These are phyloP conservation scores for Cabera pusaria DNA, from an alignment of 2,888 invertebrate genomes.

Conservation along the genomic window DNA sequence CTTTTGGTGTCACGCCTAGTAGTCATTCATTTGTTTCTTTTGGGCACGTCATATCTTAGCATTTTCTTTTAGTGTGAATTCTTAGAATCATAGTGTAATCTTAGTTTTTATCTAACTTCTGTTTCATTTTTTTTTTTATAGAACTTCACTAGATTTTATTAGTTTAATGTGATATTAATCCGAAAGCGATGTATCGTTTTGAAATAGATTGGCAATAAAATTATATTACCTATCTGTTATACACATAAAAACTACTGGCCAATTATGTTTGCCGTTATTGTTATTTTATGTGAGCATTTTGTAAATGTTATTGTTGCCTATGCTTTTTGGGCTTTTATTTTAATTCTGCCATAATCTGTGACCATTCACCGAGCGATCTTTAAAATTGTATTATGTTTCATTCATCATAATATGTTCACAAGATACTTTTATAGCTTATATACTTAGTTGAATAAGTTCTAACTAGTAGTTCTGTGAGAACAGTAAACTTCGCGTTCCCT, in stretches of 20 bases:
- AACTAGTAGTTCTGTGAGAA: no score
- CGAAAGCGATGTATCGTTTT: conserved; percentile 3
- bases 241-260: conserved; percentile 13
- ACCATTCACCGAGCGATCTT: conserved; percentile 31
- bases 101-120: conserved; percentile 1
- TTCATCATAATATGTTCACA: no score
- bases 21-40: conserved; percentile 27
- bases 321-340: conserved; percentile 65
- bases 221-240: conserved; percentile 4
- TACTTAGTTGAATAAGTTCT: no score
- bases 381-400: no score
- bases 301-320: conserved; percentile 47
- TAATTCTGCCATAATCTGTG: conserved; percentile 43
- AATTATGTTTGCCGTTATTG: conserved; percentile 23
- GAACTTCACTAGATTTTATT: conserved; percentile 1
- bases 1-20: conserved; percentile 36
- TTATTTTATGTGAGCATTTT: conserved; percentile 43
- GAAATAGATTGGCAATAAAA: conserved; percentile 8
- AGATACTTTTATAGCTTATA: no score
- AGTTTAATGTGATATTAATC: conserved; percentile 1
- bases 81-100: conserved; percentile 1
- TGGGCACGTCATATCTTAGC: conserved; percentile 18
- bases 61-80: conserved; percentile 19
- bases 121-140: conserved; percentile 1
- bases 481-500: no score